A percentile compares a stretch with the other conserved stretches of the same genome.
These are phyloP conservation scores for Ctena decussata DNA, from an alignment of 2,888 invertebrate genomes.

Conservation along the genomic window DNA sequence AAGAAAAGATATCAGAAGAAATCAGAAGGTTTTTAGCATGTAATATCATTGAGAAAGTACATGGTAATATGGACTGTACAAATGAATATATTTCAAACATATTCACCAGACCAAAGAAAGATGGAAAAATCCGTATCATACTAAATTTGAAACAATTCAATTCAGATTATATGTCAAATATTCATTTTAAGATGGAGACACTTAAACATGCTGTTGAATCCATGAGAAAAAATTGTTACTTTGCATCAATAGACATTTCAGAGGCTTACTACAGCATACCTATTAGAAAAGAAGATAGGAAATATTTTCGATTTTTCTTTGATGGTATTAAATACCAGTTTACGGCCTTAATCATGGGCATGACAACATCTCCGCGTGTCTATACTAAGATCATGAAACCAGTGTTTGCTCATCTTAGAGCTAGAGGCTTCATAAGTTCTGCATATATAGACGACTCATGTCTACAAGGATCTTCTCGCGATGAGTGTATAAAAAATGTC, in stretches of 20 bases:
- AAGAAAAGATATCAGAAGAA: not conserved
- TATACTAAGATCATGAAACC: conserved; percentile 47
- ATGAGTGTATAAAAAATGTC: conserved; percentile 25
- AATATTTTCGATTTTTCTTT: conserved; percentile 29
- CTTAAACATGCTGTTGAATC: not conserved
- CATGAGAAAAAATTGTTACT: conserved; percentile 32
- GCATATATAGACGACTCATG: conserved; percentile 45
- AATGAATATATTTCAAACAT: not conserved
- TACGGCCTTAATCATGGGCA: conserved; percentile 23
- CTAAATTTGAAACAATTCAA: conserved; percentile 10
- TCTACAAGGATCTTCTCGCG: conserved; percentile 17
- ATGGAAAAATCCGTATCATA: not conserved
- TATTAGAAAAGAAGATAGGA: conserved; percentile 1
- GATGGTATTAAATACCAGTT: conserved; percentile 31
- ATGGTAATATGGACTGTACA: not conserved
- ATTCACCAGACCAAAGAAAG: not conserved
- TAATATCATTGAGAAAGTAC: not conserved
- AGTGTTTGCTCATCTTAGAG: conserved; percentile 28
- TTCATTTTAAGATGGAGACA: conserved; percentile 46
- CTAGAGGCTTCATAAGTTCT: conserved; percentile 10
- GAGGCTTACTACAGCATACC: conserved; percentile 31
- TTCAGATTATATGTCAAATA: conserved; percentile 2
- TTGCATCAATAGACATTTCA: conserved; percentile 31
- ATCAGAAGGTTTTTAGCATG: not conserved
- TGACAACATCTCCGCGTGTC: conserved; percentile 16